Base-by-base conservation (phyloP, 2,888 invertebrate species). In the Agriopis aurantiaria region DNA sequence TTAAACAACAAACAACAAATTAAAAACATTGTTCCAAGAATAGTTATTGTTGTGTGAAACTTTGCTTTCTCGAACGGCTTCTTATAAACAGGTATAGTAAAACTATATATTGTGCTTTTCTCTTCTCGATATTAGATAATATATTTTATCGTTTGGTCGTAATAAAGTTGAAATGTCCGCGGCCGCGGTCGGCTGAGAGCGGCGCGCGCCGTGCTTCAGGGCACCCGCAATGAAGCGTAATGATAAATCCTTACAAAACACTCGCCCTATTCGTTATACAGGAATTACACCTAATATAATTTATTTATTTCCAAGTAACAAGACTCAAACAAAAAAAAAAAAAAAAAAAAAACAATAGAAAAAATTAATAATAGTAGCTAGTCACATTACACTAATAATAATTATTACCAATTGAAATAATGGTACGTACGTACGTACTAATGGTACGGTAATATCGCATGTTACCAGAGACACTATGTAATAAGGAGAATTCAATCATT, bases 171-270 rank as follows among this genome's bases (percentile, higher is more conserved):
- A 49, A 60, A 65, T 63, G 55, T 71, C 59, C 41, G 14, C 33
- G 33, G 11, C 40, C 33, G 56, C 46, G 52, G 49, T 33, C n/a
- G 51, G 11, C 40, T 23, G 65, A 43, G 56, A 10, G 56, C 65
- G 51, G 60, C 49, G 57, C 12, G n/a, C 7, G 17, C 17, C 17
- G 17, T 23, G 56, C 53, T 53, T 59, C 14, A 33, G 55, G 74
- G 64, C 68, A 72, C 64, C 60, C 64, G 69, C 69, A 67, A 51
- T 67, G 59, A 40, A 59, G 40, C 53, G 65, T 71, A 41, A 63
- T 71, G 53, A 57, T 69, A 68, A 69, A 69, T 68, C 60, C 55
- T 73, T 66, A 45, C 64, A 64, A 68, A 75, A 69, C 65, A 59
- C 60, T 65, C 58, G 46, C 65, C 55, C 58, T 61, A 71, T 70